Evolutionary conservation across 2,888 invertebrate genomes (phyloP), one percentile per base, ranked within the genome.

Genomic region (Criorhina ranunculi): DNA sequence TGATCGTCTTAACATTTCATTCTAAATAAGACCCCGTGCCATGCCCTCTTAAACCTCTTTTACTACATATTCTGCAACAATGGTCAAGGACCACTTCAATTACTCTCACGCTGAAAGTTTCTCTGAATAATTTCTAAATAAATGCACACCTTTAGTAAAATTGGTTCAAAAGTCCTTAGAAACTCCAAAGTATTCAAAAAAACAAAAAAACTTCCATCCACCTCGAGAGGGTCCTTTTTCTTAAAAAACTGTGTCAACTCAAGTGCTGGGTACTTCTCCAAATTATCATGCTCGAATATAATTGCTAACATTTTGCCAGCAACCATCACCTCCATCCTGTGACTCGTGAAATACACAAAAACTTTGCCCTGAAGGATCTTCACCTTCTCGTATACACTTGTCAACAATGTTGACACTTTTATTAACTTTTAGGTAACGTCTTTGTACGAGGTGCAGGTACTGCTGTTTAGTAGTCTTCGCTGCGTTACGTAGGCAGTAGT

Each of bases 231-330:
- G 62, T 53, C 69, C 59, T 60, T 59, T 46, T 75, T 42, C 44
- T 46, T 31, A 4, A 15, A 75, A 75, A 80, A 80, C 80, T 78
- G 55, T 83, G 82, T 78, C 82, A 83, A 73, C 82, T 78, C 72
- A 57, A 78, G 82, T 73, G 66, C 60, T 46, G 19, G n/a, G 60
- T 72, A 72, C 78, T 78, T 78, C 66, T 35, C 55, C 60, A 42
- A 83, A 78, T 85, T 85, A 79, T 85, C 69, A 79, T 85, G 35
- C 79, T 85, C 64, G 66, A 79, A 51, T 75, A 75, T 79, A 85
- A 85, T 85, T 85, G 83, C 83, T 75, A 73, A 73, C 82, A 73
- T 78, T 78, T 55, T 69, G 8, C 62, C 67, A 51, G 44, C 59
- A 37, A 37, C 46, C 51, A 46, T 6, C 42, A 33, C 8, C 33